A percentile compares a stretch with the other conserved stretches of the same genome.
Evolutionary conservation across 2,797 vertebrate genomes (phyloP).

Genomic region (Podarcis siculus): DNA sequence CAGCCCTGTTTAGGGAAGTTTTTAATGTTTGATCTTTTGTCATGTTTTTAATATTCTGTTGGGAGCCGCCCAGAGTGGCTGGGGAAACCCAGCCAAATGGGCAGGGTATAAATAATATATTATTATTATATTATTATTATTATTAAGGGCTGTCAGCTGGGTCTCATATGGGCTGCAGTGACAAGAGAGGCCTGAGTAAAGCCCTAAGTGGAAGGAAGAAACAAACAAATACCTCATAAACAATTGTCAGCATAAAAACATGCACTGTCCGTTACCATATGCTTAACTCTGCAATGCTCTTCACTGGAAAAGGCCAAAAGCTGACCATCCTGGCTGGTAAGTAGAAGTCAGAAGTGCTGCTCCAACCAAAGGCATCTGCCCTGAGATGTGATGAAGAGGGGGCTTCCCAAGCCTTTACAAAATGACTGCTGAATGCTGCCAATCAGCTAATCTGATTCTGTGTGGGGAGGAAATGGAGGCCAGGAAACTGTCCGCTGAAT

Average conservation of each 20-base stretch:
- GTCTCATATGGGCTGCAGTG: background rate
- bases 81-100: no score
- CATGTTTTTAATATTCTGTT: no score
- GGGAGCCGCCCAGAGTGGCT: no score
- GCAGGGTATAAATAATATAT: no score
- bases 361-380: background rate
- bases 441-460: background rate
- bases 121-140: no score
- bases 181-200: background rate
- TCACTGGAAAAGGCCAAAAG: background rate
- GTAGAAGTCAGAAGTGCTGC: background rate
- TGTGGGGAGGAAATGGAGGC: background rate
- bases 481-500: background rate
- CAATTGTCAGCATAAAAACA: background rate
- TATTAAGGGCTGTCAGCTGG: background rate
- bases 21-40: no score
- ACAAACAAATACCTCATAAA: background rate
- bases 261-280: background rate
- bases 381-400: background rate
- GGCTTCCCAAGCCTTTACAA: background rate
- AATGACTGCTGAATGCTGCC: background rate
- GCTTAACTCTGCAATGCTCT: background rate
- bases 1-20: no score
- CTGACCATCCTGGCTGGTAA: background rate
- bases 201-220: background rate